Percentiles rank a stretch among this genome's conserved stretches.
Evolutionary conservation across 2,797 vertebrate species (phyloP).

Genomic region (Naso thynnoides): DNA sequence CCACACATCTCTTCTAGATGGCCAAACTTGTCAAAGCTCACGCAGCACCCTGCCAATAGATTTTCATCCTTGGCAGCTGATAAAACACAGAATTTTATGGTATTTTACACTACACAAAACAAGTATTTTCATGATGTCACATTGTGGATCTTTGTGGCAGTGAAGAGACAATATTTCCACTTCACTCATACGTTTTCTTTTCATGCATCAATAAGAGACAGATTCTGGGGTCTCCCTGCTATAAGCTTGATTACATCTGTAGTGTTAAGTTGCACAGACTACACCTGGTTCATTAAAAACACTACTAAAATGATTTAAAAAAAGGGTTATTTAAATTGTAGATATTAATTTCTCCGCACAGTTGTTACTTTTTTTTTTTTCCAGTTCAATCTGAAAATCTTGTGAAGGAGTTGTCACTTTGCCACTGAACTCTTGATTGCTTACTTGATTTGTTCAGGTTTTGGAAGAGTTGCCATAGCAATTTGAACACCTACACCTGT

Average conservation of each 20-base stretch:
- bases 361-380: neutral
- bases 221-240: neutral
- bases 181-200: slow-evolving; percentile 33
- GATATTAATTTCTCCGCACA: too few species aligned
- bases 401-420: too few species aligned
- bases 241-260: neutral
- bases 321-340: neutral
- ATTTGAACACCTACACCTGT: too few species aligned
- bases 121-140: slow-evolving; percentile 64
- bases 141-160: slow-evolving; percentile 47
- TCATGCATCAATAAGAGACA: slow-evolving; percentile 20
- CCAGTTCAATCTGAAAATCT: too few species aligned
- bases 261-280: slow-evolving; percentile 4
- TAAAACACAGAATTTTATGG: slow-evolving; percentile 73
- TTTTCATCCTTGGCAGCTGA: slow-evolving; percentile 74
- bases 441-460: too few species aligned
- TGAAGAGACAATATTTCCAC: slow-evolving; percentile 51
- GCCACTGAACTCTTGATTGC: neutral
- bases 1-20: slow-evolving; percentile 78
- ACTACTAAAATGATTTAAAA: neutral
- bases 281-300: neutral
- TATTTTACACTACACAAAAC: slow-evolving; percentile 65
- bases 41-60: slow-evolving; percentile 69
- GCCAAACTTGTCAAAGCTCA: slow-evolving; percentile 78
- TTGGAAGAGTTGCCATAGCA: too few species aligned